Evolutionary conservation across 2,888 invertebrate genomes (phyloP), one percentile per base, ranked within the genome.

Genomic region (Tachina grossa): DNA sequence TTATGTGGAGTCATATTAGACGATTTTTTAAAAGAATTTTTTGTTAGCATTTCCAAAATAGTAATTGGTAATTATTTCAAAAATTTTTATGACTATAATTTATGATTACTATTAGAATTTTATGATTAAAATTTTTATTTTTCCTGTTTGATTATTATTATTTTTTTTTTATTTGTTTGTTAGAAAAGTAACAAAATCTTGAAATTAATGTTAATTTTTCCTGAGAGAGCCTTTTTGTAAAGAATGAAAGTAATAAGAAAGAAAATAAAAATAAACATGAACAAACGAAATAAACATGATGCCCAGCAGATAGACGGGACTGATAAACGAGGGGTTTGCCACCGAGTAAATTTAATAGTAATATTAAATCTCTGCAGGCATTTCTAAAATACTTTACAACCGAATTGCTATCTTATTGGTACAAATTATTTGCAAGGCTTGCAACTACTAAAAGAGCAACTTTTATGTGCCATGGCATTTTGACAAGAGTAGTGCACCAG

Each of bases 21-120:
- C 1, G 13, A 51, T 19, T 74, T n/a, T 22, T 16, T 1, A 14
- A 19, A 51, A 6, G 6, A 31, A 31, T 45, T 59, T 53, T 68
- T 43, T 31, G 2, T 68, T 16, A 13, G 0, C 31, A 57, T 9
- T 39, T 47, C 57, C 53, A 19, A 47, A 45, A 61, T 31, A 6
- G 55, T 57, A 43, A 76, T 53, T 72, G 76, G 31, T 80, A 61
- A 75, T 63, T 55, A 61, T 45, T 72, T 68, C 39, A 47, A 69
- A 74, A 66, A 85, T 78, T 76, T 83, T 76, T 83, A 59, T 72
- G 53, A n/a, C 49, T 69, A 88, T 91, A 89, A 91, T 91, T 91
- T 91, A 91, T 90, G 90, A 90, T 88, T 88, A 88, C 89, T 90
- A 91, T 91, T 89, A 91, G 90, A 90, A 89, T 89, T 91, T 91